These are phyloP conservation scores for Notamacropus eugenii DNA, from an alignment of 2,797 vertebrate genomes.

Conservation along the genomic window DNA sequence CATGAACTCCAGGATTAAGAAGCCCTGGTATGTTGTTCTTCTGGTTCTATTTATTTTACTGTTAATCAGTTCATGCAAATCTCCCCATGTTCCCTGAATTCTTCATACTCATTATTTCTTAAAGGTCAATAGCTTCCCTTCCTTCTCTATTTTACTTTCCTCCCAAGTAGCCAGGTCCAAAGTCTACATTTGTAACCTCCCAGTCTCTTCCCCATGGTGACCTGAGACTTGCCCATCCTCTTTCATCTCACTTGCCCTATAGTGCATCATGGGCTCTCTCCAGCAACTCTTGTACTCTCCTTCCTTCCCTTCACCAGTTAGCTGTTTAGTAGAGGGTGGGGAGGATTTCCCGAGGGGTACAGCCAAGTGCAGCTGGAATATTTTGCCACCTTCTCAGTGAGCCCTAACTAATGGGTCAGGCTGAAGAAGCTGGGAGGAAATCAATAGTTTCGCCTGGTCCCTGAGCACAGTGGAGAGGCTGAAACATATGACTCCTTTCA, in stretches of 20 bases:
- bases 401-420: constrained; percentile 80
- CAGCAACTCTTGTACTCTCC: neutral
- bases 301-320: neutral
- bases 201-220: no score
- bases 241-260: no score
- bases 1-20: neutral
- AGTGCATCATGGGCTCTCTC: neutral
- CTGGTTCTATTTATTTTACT: no score
- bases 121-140: no score
- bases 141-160: no score
- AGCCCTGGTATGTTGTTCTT: no score
- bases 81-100: no score
- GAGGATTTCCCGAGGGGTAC: neutral
- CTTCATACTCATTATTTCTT: no score
- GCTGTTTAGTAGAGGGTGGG: constrained; percentile 2
- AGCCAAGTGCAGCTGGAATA: constrained; percentile 60
- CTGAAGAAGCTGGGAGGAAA: constrained; percentile 69
- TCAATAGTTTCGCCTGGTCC: constrained; percentile 76
- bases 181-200: no score
- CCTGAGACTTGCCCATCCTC: no score
- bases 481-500: neutral
- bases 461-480: constrained; percentile 8
- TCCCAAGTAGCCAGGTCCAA: no score
- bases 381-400: constrained; percentile 76
- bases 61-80: no score